Evolutionary conservation across 2,797 vertebrate genomes (phyloP).

Genomic region (Perodicticus potto): DNA sequence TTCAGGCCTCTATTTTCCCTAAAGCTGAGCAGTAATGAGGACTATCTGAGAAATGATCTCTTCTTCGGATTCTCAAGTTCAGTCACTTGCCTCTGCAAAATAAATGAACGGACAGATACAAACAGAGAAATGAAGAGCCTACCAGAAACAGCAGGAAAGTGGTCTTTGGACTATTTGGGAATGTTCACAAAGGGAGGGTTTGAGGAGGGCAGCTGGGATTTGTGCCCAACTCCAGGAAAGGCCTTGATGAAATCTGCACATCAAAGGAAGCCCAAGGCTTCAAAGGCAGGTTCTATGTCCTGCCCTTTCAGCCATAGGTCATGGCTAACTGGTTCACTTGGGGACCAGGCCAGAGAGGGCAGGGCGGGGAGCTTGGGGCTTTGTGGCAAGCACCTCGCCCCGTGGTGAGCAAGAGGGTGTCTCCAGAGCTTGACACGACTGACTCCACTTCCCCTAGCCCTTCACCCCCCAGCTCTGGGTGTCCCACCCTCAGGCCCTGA

Average conservation of each 20-base stretch:
- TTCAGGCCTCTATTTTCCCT: not conserved
- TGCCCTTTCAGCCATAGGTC: not conserved
- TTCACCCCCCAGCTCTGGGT: accelerated
- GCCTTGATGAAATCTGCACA: conserved; percentile 31
- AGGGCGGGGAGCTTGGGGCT: not conserved
- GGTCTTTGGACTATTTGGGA: not conserved
- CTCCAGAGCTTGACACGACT: not conserved
- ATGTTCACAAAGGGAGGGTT: not conserved
- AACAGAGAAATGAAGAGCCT: not conserved
- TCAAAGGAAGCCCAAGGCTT: conserved; percentile 66
- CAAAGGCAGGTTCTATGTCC: conserved; percentile 59
- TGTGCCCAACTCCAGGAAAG: not conserved
- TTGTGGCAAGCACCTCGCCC: accelerated
- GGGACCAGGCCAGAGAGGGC: not conserved
- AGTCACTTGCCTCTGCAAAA: not conserved
- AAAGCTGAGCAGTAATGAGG: not conserved
- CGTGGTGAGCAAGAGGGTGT: accelerated
- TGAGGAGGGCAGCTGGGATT: not conserved
- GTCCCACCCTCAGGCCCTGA: not conserved
- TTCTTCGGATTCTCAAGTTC: not conserved
- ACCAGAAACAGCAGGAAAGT: not conserved
- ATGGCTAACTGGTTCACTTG: not conserved
- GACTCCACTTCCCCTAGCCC: accelerated
- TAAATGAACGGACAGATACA: no score
- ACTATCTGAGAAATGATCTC: not conserved